These are phyloP conservation scores for Andricus grossulariae DNA, from an alignment of 1,140 invertebrate species.

Conservation along the genomic window DNA sequence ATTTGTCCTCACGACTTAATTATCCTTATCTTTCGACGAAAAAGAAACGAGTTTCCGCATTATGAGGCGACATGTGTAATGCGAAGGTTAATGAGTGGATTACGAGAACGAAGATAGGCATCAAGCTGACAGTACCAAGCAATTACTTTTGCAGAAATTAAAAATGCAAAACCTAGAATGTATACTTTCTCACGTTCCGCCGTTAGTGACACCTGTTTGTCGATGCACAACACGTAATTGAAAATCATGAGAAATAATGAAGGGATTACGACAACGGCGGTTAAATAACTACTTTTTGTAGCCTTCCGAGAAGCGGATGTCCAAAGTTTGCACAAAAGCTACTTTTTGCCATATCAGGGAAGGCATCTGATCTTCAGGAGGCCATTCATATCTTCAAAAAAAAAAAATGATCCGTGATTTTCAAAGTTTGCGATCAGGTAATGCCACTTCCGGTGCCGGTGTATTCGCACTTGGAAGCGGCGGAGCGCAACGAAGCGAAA, in stretches of 20 bases:
- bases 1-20: background rate
- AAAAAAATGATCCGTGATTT: too few relatives aligned
- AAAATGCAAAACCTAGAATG: conserved; percentile 16
- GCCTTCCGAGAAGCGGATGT: background rate
- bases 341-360: background rate
- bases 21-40: conserved; percentile 8
- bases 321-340: background rate
- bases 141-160: background rate
- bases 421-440: conserved; percentile 3
- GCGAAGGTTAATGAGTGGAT: conserved; percentile 26
- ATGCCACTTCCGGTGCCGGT: conserved; percentile 19
- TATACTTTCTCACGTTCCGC: conserved; percentile 7
- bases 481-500: conserved; percentile 24
- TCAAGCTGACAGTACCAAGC: background rate
- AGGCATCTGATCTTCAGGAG: too few relatives aligned
- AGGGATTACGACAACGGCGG: background rate
- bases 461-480: conserved; percentile 26
- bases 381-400: too few relatives aligned
- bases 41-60: conserved; percentile 8
- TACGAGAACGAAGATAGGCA: conserved; percentile 16
- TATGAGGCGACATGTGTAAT: conserved; percentile 1
- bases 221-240: conserved; percentile 27
- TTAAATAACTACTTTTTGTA: conserved; percentile 10
- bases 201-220: conserved; percentile 26
- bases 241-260: conserved; percentile 28